Percentiles rank a stretch among this genome's conserved stretches.
Conservation (phyloP, 2,888 invertebrate species). For the Stenodera caucasica region DNA sequence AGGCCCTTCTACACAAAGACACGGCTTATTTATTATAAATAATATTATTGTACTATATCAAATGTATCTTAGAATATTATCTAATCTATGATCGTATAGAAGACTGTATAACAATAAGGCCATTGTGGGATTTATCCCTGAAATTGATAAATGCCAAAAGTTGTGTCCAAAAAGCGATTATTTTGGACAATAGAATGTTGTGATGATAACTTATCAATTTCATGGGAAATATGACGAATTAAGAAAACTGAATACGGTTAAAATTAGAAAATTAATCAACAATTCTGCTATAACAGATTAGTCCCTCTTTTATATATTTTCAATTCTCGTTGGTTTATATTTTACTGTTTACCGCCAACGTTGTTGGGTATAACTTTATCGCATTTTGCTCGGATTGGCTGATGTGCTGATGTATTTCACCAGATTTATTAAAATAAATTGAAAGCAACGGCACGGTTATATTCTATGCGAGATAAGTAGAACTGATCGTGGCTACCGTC, state of each 20-base stretch:
- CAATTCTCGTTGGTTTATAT: neutral
- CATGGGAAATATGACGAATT: neutral
- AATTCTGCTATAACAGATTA: neutral
- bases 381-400: constrained; percentile 51
- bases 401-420: constrained; percentile 52
- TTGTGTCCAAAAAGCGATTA: too few species aligned
- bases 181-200: too few species aligned
- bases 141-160: neutral
- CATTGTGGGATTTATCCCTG: neutral
- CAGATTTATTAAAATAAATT: constrained; percentile 59
- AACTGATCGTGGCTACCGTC: constrained; percentile 48
- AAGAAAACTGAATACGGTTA: neutral
- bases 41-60: neutral
- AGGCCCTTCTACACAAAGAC: neutral
- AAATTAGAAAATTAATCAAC: constrained; percentile 7
- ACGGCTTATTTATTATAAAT: constrained; percentile 6
- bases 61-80: neutral
- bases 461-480: constrained; percentile 49
- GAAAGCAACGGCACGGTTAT: constrained; percentile 52
- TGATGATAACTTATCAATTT: neutral
- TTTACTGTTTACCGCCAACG: neutral
- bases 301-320: too few species aligned
- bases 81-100: neutral
- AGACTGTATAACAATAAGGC: neutral
- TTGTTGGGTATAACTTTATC: constrained; percentile 42